phyloP scores from a whole-genome alignment of 2,113 vertebrate species.

The Xenopus tropicalis region DNA sequence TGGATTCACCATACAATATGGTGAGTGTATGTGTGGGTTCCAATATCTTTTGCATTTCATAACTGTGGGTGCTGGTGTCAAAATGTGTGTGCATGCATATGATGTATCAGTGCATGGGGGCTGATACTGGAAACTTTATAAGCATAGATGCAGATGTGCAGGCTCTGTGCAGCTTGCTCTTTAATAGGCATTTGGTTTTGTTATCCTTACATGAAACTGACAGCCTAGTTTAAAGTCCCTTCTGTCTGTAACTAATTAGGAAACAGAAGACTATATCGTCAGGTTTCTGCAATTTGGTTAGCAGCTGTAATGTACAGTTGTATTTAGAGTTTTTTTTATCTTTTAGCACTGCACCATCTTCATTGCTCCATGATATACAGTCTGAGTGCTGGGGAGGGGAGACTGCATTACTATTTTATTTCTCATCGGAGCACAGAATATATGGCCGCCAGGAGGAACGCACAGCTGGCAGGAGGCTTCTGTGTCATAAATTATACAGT shows the following conservation, averaged over 20 bases:
- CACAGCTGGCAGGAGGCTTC: conserved; percentile 42
- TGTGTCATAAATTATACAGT: conserved; percentile 38
- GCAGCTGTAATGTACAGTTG: conserved; percentile 22
- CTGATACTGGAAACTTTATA: too few relatives aligned
- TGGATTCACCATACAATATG: too few relatives aligned
- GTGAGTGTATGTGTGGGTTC: too few relatives aligned
- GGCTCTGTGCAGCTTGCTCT: too few relatives aligned
- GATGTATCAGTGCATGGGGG: too few relatives aligned
- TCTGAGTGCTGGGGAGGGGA: conserved; percentile 32
- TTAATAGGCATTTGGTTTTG: too few relatives aligned
- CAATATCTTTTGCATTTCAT: too few relatives aligned
- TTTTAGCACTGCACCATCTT: conserved; percentile 17
- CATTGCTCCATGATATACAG: conserved; percentile 39
- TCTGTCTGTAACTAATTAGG: conserved; percentile 3
- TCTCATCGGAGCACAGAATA: conserved; percentile 23
- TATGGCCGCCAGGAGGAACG: conserved; percentile 34
- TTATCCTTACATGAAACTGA: too few relatives aligned
- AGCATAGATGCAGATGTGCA: too few relatives aligned
- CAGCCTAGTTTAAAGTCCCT: conserved; percentile 1
- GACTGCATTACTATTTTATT: conserved; percentile 42
- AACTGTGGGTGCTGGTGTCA: too few relatives aligned
- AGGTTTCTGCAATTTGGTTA: conserved; percentile 35
- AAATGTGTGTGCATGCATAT: too few relatives aligned
- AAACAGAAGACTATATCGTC: not conserved
- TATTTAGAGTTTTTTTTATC: conserved; percentile 24